Evolutionary conservation across 2,113 vertebrate genomes (phyloP), one percentile per base, ranked within the genome.

Genomic region (Cryptomyrus ogoouensis): DNA sequence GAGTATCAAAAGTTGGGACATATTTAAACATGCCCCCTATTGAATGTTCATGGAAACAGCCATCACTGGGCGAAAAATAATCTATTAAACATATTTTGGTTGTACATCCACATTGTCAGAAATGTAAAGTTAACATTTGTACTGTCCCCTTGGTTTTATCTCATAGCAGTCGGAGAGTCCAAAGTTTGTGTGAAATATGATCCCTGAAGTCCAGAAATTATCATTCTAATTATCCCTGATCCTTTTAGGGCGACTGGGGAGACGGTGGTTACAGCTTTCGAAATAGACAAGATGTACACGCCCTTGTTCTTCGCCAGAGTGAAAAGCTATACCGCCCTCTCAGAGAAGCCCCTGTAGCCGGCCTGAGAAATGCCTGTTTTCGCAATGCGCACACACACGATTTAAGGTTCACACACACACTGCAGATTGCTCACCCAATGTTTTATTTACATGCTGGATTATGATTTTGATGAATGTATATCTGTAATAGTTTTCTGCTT

Each of bases 251-350:
- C 97, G 0, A 97, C 97, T 44, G 98, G 97, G 90, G 98, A 99
- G 95, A 99, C 97, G 0, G 96, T 97, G 49, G 95, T 99, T 91
- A 97, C 98, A 21, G 94, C 97, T 39, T 99, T 99, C 15, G 98
- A 99, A 92, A 96, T 99, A 58, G 97, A 99, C 96, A 97, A 97
- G 95, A 99, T 97, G 97, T 99, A 99, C 93, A 96, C 97, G 2
- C 98, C 98, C 27, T 94, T 99, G 95, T 96, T 96, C 95, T 99
- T 99, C 93, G 97, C 98, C 93, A 97, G 98, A 90, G 98, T 98
- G 94, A 99, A 98, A 95, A 98, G 98, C 94, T 99, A 97, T 92
- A 99, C 98, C n/a, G 97, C 98, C 0, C 96, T 96, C 92, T 98
- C 98, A 0, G 97, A 98, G 92, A 96, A 97, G 93, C 98, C 98